Evolutionary conservation across 2,113 vertebrate genomes (phyloP).

Genomic region (Petaurus breviceps): DNA sequence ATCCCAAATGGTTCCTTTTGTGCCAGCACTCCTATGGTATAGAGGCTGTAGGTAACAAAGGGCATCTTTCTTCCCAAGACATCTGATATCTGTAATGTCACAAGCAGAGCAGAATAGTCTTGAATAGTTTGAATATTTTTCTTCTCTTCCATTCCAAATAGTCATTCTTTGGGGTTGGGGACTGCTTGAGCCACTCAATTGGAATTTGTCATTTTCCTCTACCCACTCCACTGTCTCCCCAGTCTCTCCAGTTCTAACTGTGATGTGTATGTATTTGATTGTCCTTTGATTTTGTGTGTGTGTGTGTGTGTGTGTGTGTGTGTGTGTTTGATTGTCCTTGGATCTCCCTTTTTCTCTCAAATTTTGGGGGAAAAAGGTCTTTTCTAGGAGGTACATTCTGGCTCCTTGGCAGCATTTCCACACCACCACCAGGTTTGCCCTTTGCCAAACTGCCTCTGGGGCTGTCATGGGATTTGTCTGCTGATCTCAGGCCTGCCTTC

Average conservation of each 20-base stretch:
- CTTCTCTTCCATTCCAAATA: background rate
- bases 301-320: too few species aligned
- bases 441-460: slow-evolving; percentile 47
- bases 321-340: background rate
- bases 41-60: background rate
- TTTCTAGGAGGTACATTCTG: slow-evolving; percentile 34
- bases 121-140: background rate
- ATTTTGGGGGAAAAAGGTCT: background rate
- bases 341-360: slow-evolving; percentile 7
- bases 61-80: background rate
- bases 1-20: background rate
- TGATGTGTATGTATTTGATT: too few species aligned
- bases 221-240: slow-evolving; percentile 54
- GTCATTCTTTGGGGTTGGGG: background rate
- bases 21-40: background rate
- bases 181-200: slow-evolving; percentile 2
- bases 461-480: slow-evolving; percentile 64
- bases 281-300: too few species aligned
- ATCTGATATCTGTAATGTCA: background rate
- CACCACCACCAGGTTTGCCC: fast-evolving
- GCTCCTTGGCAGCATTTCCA: slow-evolving; percentile 39
- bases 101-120: background rate
- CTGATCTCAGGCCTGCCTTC: slow-evolving; percentile 56
- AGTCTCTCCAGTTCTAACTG: too few species aligned
- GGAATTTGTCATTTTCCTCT: background rate